Evolutionary conservation across 2,797 vertebrate genomes (phyloP), one percentile per base, ranked within the genome.

Genomic region (Tokudaia muenninki): DNA sequence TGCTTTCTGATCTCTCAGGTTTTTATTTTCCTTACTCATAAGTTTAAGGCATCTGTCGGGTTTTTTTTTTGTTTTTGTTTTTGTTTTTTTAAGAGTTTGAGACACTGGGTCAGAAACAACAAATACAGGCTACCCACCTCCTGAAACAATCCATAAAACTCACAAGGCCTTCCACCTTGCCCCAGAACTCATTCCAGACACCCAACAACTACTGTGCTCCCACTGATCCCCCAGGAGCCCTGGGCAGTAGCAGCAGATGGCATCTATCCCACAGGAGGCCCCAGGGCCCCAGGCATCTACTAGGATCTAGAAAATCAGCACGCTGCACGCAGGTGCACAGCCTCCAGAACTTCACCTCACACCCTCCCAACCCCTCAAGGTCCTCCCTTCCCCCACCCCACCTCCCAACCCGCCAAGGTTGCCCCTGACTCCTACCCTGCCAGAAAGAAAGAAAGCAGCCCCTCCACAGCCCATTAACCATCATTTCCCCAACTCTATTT

Each of bases 301-400:
- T n/a, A 44, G 0, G 5, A 47, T 10, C 16, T 8, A 55, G 4
- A 31, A 44, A 67, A 34, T 70, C 0, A 44, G 72, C 82, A 63
- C 2, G 34, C 22, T 24, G 52, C 24, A 4, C 6, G 1, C 0
- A 1, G 2, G 52, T 3, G 4, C 16, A 13, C 3, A 34, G 57
- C 72, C 75, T 44, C 63, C 5, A 37, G 50, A 22, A 72, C 81
- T 17, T 6, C 14, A 47, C 14, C 87, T 37, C 65, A 31, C 16
- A 86, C 29, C 41, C 82, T 86, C 11, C 44, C 21, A 52, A 24
- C 44, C 29, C 24, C 61, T 31, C 17, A 47, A 67, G 22, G 6
- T 6, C 9, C 17, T 13, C 1, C 57, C 57, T 4, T 17, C 19
- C 3, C 22, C 22, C 34, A 44, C 41, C 22, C 24, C 22, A 21